phyloP scores from a whole-genome alignment of 2,888 invertebrate species.

The Dolichopus griseipennis region DNA sequence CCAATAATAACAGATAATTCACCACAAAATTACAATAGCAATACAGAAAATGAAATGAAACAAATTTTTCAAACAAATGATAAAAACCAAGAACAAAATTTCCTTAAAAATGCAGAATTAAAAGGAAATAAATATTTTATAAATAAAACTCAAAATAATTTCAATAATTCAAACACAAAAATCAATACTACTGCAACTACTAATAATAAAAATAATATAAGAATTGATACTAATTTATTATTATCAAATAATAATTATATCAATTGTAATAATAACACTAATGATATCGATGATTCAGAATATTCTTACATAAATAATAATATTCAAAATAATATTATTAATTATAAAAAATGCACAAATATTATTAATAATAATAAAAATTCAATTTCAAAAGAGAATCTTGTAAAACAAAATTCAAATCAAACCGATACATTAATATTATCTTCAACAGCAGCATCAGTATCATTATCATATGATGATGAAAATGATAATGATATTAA shows the following conservation, averaged over 20 bases:
- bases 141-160: neutral
- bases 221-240: neutral
- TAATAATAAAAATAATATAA: neutral
- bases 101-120: neutral
- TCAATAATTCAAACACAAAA: neutral
- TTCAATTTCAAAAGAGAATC: too few species aligned
- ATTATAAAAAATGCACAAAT: neutral
- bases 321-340: neutral
- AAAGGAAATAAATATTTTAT: neutral
- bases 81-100: neutral
- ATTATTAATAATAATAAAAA: neutral
- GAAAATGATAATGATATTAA: neutral
- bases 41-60: neutral
- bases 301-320: neutral
- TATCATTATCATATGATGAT: neutral
- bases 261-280: neutral
- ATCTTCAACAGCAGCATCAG: neutral
- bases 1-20: neutral
- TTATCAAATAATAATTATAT: neutral
- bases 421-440: neutral
- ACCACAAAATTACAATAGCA: neutral
- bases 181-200: neutral
- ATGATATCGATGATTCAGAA: neutral
- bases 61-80: neutral
- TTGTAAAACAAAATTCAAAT: neutral